Evolutionary conservation across 2,797 vertebrate species (phyloP), one percentile per base, ranked within the genome.

Genomic region (Choloepus didactylus): DNA sequence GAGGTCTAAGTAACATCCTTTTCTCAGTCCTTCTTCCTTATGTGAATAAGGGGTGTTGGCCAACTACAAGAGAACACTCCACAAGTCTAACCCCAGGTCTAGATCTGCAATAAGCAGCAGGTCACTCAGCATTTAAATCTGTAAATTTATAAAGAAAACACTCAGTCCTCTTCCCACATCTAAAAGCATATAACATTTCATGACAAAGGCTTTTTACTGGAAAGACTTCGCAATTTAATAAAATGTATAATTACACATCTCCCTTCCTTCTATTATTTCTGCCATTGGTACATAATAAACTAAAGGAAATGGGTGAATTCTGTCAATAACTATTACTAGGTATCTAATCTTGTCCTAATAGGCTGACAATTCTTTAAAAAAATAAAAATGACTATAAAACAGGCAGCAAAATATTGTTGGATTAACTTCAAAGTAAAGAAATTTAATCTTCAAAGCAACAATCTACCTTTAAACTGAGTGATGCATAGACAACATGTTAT

Each of bases 351-450:
- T 72, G 95, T 69, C 73, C 46, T 51, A 83, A 70, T 25, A 81
- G 67, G 8, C 4, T 75, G 76, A 38, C 14, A 84, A 90, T 38
- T 90, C 3, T 87, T 92, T 44, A 75, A 82, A 93, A 93, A 29
- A 25, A 73, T 27, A 51, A 76, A 76, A 56, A 6, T 66, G 62
- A 69, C 25, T 76, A 27, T 35, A 83, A 70, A 70, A 49, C 27
- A 80, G 46, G 66, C 44, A 95, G 67, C 73, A 86, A 93, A 89
- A 81, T 81, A 88, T 38, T 88, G 44, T 72, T 89, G 62, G 15
- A 72, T 0, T 89, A 38, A 86, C 56, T 92, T 94, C 85, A 97
- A 93, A 93, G 62, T 59, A 84, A 91, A 93, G 81, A 89, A 89
- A 92, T 81, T 14, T 79, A 77, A 95, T 41, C 75, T 67, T 67